Percentiles rank a stretch among this genome's conserved stretches.
Conservation (phyloP, 37 sponge, comb jelly and placozoan species). For the Mnemiopsis leidyi region DNA sequence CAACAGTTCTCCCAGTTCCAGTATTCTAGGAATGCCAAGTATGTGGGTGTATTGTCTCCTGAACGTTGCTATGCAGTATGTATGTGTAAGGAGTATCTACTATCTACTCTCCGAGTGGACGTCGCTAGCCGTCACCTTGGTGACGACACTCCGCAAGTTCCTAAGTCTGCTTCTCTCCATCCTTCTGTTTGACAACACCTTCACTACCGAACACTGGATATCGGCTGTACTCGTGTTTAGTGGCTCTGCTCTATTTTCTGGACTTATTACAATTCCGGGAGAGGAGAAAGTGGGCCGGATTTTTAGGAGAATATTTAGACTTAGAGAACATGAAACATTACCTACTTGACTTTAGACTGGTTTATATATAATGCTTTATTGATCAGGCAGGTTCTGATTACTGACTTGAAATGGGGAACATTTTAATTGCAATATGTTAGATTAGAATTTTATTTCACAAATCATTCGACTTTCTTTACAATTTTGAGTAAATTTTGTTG, state of each 20-base stretch:
- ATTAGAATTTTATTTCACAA: too few relatives aligned
- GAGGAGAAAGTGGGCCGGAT: neutral
- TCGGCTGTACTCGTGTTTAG: conserved; percentile 2
- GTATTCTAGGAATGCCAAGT: neutral
- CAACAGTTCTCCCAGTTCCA: neutral
- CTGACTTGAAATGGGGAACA: too few relatives aligned
- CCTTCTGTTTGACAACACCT: neutral
- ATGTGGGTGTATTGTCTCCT: conserved; percentile 46
- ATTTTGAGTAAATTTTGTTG: too few relatives aligned
- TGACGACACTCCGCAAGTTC: conserved; percentile 46
- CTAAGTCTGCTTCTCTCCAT: conserved; percentile 30
- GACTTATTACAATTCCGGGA: neutral
- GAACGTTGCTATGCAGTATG: conserved; percentile 41
- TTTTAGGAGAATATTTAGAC: neutral
- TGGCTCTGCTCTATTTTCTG: conserved; percentile 30
- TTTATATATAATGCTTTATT: too few relatives aligned
- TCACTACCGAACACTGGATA: conserved; percentile 44
- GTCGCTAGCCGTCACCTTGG: conserved; percentile 41
- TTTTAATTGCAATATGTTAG: too few relatives aligned
- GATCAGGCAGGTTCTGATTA: too few relatives aligned
- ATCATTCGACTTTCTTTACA: too few relatives aligned
- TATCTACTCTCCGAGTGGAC: conserved; percentile 63
- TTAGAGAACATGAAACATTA: neutral
- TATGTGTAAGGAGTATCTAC: conserved; percentile 12
- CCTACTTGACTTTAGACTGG: too few relatives aligned